These are phyloP conservation scores for Mongoloraphidia duomilia DNA, from an alignment of 2,888 invertebrate species.

Conservation along the genomic window DNA sequence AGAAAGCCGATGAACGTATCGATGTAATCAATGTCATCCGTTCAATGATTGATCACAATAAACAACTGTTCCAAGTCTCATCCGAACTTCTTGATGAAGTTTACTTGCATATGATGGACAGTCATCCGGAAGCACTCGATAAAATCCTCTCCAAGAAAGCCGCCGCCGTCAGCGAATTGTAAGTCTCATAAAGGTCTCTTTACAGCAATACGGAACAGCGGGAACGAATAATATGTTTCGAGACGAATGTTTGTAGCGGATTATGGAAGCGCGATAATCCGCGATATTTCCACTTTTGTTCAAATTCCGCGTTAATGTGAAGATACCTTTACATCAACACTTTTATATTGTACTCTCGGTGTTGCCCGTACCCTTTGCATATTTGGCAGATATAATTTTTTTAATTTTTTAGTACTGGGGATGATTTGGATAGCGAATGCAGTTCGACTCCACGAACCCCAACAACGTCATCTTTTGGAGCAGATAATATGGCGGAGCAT, in stretches of 20 bases:
- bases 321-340: not conserved
- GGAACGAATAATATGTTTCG: too few relatives aligned
- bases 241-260: too few relatives aligned
- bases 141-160: constrained; percentile 36
- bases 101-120: constrained; percentile 72
- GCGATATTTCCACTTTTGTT: not conserved
- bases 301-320: not conserved
- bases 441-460: constrained; percentile 29
- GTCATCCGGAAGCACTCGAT: constrained; percentile 69
- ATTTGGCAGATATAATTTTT: not conserved
- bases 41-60: constrained; percentile 55
- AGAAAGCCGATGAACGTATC: constrained; percentile 63
- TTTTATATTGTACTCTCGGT: not conserved
- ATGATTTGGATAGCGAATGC: constrained; percentile 33
- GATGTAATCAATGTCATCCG: constrained; percentile 86
- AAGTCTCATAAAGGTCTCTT: not conserved
- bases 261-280: not conserved
- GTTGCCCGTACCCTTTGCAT: not conserved
- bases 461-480: constrained; percentile 20
- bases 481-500: constrained; percentile 17
- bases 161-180: constrained; percentile 20
- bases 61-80: constrained; percentile 59
- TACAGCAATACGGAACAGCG: too few relatives aligned
- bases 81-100: constrained; percentile 76
- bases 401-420: constrained; percentile 23